Evolutionary conservation across 35 echinoderm and acorn worm species (phyloP).

Genomic region (Lytechinus pictus): DNA sequence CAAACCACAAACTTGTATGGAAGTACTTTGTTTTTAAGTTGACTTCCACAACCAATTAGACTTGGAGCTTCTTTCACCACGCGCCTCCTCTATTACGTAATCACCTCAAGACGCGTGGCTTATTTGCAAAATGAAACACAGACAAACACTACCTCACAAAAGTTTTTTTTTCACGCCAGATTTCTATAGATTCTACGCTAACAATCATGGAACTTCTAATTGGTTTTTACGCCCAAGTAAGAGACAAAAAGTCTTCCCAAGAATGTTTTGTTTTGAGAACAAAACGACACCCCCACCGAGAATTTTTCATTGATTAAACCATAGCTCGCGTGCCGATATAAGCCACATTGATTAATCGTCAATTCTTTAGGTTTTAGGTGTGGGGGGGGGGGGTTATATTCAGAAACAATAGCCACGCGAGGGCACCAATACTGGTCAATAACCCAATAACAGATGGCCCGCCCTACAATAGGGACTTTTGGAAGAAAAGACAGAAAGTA

Average conservation of each 20-base stretch:
- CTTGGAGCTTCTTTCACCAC: neutral
- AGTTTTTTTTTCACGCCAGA: neutral
- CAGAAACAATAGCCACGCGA: constrained; percentile 8
- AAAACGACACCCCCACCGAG: neutral
- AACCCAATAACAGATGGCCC: neutral
- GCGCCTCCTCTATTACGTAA: neutral
- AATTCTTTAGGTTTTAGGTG: neutral
- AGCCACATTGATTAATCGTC: neutral
- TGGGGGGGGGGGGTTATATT: neutral
- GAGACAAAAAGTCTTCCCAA: neutral
- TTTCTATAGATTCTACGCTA: neutral
- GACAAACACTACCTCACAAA: neutral
- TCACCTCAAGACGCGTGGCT: neutral
- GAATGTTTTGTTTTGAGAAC: neutral
- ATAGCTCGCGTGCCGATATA: neutral
- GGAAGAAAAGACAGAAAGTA: neutral
- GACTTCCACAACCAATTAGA: constrained; percentile 18
- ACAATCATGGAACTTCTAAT: neutral
- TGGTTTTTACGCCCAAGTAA: neutral
- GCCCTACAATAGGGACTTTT: neutral
- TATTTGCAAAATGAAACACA: neutral
- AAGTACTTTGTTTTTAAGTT: neutral
- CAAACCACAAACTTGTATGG: neutral
- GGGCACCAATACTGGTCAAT: neutral
- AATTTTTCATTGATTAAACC: neutral